Percentiles rank a stretch among this genome's conserved stretches.
These are phyloP conservation scores for Cheilosia vulpina DNA, from an alignment of 2,888 invertebrate species.

Conservation along the genomic window DNA sequence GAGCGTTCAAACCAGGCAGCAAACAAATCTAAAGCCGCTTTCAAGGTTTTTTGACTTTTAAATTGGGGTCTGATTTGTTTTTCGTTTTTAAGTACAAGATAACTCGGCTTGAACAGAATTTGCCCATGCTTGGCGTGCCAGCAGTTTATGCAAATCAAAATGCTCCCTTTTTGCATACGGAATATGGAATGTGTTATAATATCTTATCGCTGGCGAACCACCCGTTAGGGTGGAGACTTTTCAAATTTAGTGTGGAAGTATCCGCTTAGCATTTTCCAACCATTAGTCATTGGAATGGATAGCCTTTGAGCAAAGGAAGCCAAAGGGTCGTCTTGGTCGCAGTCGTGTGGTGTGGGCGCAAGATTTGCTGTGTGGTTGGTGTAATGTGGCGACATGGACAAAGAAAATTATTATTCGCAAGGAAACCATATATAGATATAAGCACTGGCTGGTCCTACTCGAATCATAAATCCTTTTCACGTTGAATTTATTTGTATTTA, in stretches of 20 bases:
- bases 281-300: conserved; percentile 67
- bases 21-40: conserved; percentile 49
- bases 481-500: background rate
- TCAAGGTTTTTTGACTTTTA: conserved; percentile 66
- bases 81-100: conserved; percentile 29
- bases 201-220: conserved; percentile 55
- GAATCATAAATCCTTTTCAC: conserved; percentile 1
- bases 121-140: conserved; percentile 39
- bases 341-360: background rate
- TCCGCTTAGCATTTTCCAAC: conserved; percentile 68
- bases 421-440: background rate
- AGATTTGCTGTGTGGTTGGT: conserved; percentile 26
- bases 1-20: conserved; percentile 30
- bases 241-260: conserved; percentile 67
- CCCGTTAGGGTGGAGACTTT: conserved; percentile 51
- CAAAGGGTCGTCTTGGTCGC: conserved; percentile 11
- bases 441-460: conserved; percentile 10
- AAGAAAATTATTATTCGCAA: conserved; percentile 32
- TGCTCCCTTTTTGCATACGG: conserved; percentile 45
- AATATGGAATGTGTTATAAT: conserved; percentile 57
- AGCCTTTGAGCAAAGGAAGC: conserved; percentile 42
- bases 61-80: conserved; percentile 18
- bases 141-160: conserved; percentile 69
- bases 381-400: conserved; percentile 39
- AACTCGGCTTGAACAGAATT: conserved; percentile 37